These are phyloP conservation scores for Chrysogorgia sp. DNA, from an alignment of 92 coral and sea anemone genomes.

Conservation along the genomic window DNA sequence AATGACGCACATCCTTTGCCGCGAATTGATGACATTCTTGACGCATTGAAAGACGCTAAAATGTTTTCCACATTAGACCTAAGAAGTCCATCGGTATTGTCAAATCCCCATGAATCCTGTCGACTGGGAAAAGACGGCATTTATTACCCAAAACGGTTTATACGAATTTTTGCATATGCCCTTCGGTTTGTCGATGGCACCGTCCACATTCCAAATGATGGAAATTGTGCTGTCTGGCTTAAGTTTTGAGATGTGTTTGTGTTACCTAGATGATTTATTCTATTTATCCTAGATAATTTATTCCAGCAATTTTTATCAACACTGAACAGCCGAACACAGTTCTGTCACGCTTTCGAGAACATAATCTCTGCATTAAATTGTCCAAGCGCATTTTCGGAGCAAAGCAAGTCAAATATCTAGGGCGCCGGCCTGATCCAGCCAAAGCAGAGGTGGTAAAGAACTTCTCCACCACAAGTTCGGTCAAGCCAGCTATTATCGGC, in stretches of 20 bases:
- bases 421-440: conserved; percentile 15
- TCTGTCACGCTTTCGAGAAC: conserved; percentile 8
- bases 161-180: conserved; percentile 11
- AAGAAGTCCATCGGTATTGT: too few relatives aligned
- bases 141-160: background rate
- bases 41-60: too few relatives aligned
- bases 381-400: conserved; percentile 12
- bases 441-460: conserved; percentile 5
- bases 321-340: conserved; percentile 6
- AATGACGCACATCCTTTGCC: too few relatives aligned
- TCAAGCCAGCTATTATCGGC: conserved; percentile 5
- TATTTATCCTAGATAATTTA: too few relatives aligned
- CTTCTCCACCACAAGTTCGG: background rate
- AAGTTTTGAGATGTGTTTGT: conserved; percentile 11
- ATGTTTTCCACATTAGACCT: too few relatives aligned
- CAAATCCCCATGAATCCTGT: too few relatives aligned
- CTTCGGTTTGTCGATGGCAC: background rate
- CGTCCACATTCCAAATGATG: background rate
- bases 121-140: too few relatives aligned
- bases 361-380: conserved; percentile 6
- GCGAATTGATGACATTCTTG: too few relatives aligned
- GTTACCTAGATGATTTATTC: too few relatives aligned
- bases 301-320: conserved; percentile 1
- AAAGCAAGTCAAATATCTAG: conserved; percentile 16
- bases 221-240: conserved; percentile 13